Evolutionary conservation across 2,797 vertebrate species (phyloP).

Genomic region (Chrysocyon brachyurus): DNA sequence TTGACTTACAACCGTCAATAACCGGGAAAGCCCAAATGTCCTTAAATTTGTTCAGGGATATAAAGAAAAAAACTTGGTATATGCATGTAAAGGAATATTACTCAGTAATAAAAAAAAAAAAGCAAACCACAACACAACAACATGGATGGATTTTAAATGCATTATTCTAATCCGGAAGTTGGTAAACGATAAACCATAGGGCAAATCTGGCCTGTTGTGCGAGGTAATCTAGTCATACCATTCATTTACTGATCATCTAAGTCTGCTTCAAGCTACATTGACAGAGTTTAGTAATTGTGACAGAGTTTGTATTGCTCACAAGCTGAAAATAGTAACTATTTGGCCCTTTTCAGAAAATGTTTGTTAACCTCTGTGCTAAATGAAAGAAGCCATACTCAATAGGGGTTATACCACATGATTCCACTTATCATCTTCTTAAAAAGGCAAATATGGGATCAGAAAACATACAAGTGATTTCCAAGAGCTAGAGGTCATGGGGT

Average conservation of each 20-base stretch:
- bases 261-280: neutral
- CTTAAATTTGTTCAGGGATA: neutral
- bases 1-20: neutral
- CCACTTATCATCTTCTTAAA: neutral
- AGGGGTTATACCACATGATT: neutral
- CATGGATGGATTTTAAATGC: neutral
- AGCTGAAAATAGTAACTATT: neutral
- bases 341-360: neutral
- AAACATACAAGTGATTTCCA: neutral
- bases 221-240: neutral
- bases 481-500: neutral
- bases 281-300: neutral
- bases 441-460: neutral
- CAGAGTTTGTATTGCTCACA: neutral
- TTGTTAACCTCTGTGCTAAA: neutral
- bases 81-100: neutral
- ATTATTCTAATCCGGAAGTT: neutral
- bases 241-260: neutral
- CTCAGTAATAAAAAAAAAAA: neutral
- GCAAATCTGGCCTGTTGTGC: neutral
- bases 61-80: neutral
- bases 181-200: neutral
- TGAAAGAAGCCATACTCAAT: neutral
- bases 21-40: neutral
- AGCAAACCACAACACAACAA: neutral